A percentile compares a stretch with the other conserved stretches of the same genome.
These are phyloP conservation scores for Pachymerium ferrugineum DNA, from an alignment of 2,888 invertebrate genomes.

Conservation along the genomic window DNA sequence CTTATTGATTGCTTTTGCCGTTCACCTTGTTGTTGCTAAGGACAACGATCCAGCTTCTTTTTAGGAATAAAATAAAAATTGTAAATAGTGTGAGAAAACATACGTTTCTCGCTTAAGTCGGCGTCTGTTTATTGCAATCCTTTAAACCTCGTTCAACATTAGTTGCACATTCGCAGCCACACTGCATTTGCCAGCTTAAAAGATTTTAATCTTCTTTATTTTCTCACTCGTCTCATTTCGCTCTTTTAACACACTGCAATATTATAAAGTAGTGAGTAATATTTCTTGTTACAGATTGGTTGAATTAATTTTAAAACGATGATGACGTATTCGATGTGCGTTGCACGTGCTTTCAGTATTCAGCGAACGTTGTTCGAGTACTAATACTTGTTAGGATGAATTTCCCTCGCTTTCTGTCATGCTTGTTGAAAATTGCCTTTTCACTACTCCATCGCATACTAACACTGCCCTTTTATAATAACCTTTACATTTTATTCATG, in stretches of 20 bases:
- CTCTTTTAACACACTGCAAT: background rate
- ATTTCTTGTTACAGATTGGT: background rate
- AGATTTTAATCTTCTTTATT: constrained; percentile 18
- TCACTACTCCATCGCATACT: background rate
- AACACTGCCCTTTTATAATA: background rate
- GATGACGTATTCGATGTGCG: background rate
- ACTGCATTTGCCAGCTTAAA: constrained; percentile 23
- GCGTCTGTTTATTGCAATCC: background rate
- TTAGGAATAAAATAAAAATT: background rate
- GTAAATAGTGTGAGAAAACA: background rate
- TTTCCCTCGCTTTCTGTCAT: background rate
- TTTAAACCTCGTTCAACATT: constrained; percentile 16
- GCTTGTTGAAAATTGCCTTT: background rate
- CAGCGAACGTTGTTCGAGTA: background rate
- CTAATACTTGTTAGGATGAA: constrained; percentile 17
- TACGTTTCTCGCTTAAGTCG: background rate
- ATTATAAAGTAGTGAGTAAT: background rate
- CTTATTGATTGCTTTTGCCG: constrained; percentile 22
- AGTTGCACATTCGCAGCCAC: constrained; percentile 2
- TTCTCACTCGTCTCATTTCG: constrained; percentile 1
- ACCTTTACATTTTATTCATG: background rate
- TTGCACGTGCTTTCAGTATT: background rate
- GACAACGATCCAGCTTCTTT: constrained; percentile 11
- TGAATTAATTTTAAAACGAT: background rate
- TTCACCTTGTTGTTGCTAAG: background rate